phyloP scores from a whole-genome alignment of 2,113 vertebrate species.

The Paradisaea rubra region DNA sequence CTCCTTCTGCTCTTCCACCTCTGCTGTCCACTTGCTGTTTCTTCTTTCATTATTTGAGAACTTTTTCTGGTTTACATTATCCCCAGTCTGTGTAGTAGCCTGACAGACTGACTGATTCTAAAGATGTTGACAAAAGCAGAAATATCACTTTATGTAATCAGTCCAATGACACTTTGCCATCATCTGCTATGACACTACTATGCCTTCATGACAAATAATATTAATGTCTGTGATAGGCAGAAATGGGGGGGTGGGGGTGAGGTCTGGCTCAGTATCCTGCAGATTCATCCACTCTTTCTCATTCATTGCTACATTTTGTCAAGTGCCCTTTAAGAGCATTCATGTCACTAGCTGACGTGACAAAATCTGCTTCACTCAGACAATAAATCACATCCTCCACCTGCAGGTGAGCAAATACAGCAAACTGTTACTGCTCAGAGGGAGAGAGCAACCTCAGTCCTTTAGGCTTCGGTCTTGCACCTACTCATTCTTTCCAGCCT shows the following conservation, averaged over 20 bases:
- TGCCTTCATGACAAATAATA: not conserved
- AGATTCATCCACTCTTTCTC: not conserved
- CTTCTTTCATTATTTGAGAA: conserved; percentile 58
- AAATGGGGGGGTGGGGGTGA: accelerated
- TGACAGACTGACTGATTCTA: conserved; percentile 70
- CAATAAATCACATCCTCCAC: not conserved
- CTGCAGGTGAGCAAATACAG: not conserved
- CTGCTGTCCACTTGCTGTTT: conserved; percentile 64
- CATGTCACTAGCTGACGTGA: not conserved
- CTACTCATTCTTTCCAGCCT: not conserved
- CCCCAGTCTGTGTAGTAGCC: conserved; percentile 63
- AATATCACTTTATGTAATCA: not conserved
- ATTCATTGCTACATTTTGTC: not conserved
- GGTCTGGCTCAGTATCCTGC: not conserved
- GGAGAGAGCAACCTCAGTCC: not conserved
- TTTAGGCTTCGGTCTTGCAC: not conserved
- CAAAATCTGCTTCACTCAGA: not conserved
- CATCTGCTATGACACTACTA: not conserved
- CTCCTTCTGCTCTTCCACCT: conserved; percentile 70
- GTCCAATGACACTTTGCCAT: not conserved
- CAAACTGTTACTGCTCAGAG: not conserved
- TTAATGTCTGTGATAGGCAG: not conserved
- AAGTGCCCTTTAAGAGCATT: not conserved
- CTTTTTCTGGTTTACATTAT: conserved; percentile 62
- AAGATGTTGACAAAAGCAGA: conserved; percentile 30